Evolutionary conservation across 2,797 vertebrate species (phyloP).

Genomic region (Philypnodon macrostomus): DNA sequence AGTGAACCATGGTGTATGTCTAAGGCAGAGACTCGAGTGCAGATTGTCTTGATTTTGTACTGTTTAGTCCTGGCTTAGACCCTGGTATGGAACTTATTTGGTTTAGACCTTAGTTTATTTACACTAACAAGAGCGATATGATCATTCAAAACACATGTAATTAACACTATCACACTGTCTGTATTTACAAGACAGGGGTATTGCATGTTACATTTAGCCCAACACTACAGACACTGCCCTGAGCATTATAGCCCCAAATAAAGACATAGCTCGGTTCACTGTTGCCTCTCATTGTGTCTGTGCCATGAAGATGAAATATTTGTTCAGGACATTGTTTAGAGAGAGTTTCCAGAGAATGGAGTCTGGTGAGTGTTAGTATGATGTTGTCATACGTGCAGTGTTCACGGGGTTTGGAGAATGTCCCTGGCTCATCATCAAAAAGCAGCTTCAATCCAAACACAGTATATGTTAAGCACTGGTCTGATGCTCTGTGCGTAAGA

Average conservation of each 20-base stretch:
- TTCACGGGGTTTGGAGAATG: constrained; percentile 54
- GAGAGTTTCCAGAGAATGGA: constrained; percentile 67
- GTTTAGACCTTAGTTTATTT: no score
- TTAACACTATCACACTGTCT: constrained; percentile 31
- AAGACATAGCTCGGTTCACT: constrained; percentile 69
- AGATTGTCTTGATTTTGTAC: no score
- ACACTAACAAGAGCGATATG: constrained; percentile 11
- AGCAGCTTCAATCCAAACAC: background rate
- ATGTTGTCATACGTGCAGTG: constrained; percentile 63
- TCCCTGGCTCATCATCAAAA: constrained; percentile 16
- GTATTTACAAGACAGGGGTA: constrained; percentile 72
- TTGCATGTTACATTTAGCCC: constrained; percentile 50
- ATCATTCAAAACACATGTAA: constrained; percentile 33
- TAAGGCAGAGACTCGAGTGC: no score
- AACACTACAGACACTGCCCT: constrained; percentile 42
- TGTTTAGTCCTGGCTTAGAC: no score
- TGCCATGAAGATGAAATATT: constrained; percentile 52
- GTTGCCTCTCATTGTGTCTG: constrained; percentile 73
- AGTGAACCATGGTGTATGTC: no score
- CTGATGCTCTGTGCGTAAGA: no score
- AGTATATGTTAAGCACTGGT: background rate
- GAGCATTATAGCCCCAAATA: constrained; percentile 76
- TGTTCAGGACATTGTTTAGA: constrained; percentile 68
- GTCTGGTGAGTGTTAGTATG: constrained; percentile 70
- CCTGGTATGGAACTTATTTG: no score